Percentiles rank a stretch among this genome's conserved stretches.
These are phyloP conservation scores for Psettodes erumei DNA, from an alignment of 2,113 vertebrate genomes.

Conservation along the genomic window DNA sequence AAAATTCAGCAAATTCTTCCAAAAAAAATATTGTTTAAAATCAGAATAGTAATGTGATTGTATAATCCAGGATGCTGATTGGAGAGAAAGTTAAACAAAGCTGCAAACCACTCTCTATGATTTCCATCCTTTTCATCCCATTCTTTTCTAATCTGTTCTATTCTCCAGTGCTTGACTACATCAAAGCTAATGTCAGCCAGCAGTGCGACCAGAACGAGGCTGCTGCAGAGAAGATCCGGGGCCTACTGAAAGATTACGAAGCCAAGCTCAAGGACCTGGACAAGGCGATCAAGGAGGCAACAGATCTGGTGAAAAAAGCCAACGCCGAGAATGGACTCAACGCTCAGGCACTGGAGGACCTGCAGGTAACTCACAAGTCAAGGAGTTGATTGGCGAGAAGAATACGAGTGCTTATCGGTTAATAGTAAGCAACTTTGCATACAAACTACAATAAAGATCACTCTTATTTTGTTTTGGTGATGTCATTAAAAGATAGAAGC, in stretches of 20 bases:
- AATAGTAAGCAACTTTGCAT: not conserved
- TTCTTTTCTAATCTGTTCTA: not conserved
- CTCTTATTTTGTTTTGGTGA: not conserved
- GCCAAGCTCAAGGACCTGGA: constrained; percentile 88
- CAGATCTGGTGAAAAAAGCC: constrained; percentile 83
- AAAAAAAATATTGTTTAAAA: not conserved
- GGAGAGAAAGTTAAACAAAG: not conserved
- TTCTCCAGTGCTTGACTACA: constrained; percentile 85
- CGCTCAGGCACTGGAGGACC: constrained; percentile 75
- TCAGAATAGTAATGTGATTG: not conserved
- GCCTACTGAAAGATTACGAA: constrained; percentile 84
- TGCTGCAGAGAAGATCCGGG: constrained; percentile 80
- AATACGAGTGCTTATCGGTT: not conserved
- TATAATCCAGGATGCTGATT: not conserved
- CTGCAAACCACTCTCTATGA: not conserved
- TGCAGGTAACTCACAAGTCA: constrained; percentile 83
- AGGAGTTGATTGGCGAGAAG: not conserved
- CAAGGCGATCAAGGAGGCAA: constrained; percentile 82
- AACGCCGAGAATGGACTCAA: constrained; percentile 87
- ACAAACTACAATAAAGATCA: not conserved
- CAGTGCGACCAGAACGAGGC: constrained; percentile 81
- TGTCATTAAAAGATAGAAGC: not conserved
- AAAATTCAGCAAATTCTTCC: not conserved
- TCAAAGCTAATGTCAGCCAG: constrained; percentile 84
- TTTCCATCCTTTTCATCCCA: not conserved